Percentiles rank a stretch among this genome's conserved stretches.
phyloP scores from a whole-genome alignment of 2,888 invertebrate genomes.

The Scaptomyza tumidula region DNA sequence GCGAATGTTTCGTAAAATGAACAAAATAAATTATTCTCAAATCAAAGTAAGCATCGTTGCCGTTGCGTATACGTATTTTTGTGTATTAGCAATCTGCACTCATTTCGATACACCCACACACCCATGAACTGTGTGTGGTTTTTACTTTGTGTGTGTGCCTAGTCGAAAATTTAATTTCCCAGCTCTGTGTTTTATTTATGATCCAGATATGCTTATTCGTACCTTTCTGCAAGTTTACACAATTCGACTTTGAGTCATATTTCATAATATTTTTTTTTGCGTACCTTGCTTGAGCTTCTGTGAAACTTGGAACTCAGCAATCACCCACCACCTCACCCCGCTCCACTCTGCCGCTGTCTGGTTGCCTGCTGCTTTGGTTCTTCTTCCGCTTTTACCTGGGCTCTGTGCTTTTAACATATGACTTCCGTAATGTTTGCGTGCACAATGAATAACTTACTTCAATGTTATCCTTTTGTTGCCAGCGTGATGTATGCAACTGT shows the following conservation, averaged over 20 bases:
- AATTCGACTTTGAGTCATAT: constrained; percentile 81
- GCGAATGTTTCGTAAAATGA: constrained; percentile 56
- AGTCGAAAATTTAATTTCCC: constrained; percentile 81
- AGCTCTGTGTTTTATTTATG: constrained; percentile 78
- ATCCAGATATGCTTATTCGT: constrained; percentile 81
- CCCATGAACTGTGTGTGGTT: constrained; percentile 7
- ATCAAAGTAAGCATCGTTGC: constrained; percentile 74
- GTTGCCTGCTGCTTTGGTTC: constrained; percentile 51
- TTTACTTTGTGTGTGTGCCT: constrained; percentile 40
- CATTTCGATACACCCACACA: constrained; percentile 49
- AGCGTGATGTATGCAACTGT: constrained; percentile 60
- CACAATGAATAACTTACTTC: constrained; percentile 81
- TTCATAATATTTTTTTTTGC: constrained; percentile 59
- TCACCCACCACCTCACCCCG: not conserved
- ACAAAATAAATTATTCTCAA: constrained; percentile 79
- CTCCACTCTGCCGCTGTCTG: not conserved
- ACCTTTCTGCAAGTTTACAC: constrained; percentile 81
- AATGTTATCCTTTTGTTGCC: constrained; percentile 79
- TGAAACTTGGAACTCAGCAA: constrained; percentile 57
- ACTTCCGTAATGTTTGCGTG: constrained; percentile 81
- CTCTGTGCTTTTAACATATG: constrained; percentile 76
- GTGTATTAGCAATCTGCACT: constrained; percentile 78
- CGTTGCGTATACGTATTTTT: constrained; percentile 63
- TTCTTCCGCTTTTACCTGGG: constrained; percentile 49
- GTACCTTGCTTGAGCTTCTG: constrained; percentile 28